Evolutionary conservation across 2,113 vertebrate species (phyloP), one percentile per base, ranked within the genome.

Genomic region (Coturnix japonica): DNA sequence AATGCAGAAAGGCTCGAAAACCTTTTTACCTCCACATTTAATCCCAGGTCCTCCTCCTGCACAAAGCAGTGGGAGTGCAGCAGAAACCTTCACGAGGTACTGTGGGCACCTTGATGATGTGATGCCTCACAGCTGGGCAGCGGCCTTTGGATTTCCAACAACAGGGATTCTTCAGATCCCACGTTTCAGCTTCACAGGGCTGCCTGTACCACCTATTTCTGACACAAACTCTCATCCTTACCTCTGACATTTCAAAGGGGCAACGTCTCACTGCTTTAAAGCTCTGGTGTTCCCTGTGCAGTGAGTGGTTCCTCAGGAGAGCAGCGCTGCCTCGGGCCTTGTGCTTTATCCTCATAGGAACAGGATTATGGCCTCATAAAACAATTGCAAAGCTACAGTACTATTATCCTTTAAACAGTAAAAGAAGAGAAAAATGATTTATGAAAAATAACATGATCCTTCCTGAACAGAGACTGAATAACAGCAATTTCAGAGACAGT

Each of bases 341-440:
- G 21, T 8, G 6, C 76, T 94, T 96, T 96, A 96, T 96, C 95
- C 96, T 92, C 85, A 18, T 8, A 74, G 87, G 92, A 97, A 94
- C 95, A 78, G 94, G 96, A 95, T 95, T 95, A 96, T 91, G 73
- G 95, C 90, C 94, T 95, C 94, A 85, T 94, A 95, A 96, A 96
- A 95, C 95, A 96, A 95, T 85, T 87, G 94, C 90, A 94, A 90
- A 96, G 94, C 91, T 95, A 19, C 80, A 69, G 89, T 51, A 73
- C 91, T 71, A 57, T 96, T 95, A 96, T 95, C 92, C 91, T 84
- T 78, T 87, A 92, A 95, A 95, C 41, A 88, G 85, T 85, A 64
- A 88, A 91, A 81, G 72, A 91, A 87, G 81, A 90, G 47, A 80
- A 90, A 91, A 89, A 92, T 19, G 93, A 96, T 95, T 96, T 93